Evolutionary conservation across 2,888 invertebrate species (phyloP).

Genomic region (Eupeodes luniger): DNA sequence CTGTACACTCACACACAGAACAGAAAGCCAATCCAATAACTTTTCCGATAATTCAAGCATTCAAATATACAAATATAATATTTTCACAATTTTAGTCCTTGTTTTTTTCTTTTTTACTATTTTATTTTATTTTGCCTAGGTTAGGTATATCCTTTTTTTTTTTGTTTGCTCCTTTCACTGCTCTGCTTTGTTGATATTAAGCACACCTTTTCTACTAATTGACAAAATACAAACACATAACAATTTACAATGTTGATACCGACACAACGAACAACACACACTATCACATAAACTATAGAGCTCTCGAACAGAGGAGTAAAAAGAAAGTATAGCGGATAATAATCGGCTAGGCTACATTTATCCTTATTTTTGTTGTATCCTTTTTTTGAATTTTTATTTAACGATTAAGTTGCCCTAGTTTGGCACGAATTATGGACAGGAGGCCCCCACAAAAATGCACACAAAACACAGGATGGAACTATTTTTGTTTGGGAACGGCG

Average conservation of each 20-base stretch:
- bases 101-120: conserved; percentile 8
- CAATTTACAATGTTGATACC: conserved; percentile 52
- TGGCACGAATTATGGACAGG: conserved; percentile 50
- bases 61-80: conserved; percentile 58
- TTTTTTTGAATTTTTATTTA: conserved; percentile 29
- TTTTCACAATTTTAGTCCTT: conserved; percentile 60
- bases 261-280: conserved; percentile 38
- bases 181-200: conserved; percentile 45
- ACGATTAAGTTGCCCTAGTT: conserved; percentile 65
- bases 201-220: conserved; percentile 56
- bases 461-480: conserved; percentile 25
- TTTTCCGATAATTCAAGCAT: conserved; percentile 59
- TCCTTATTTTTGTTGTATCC: conserved; percentile 44
- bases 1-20: conserved; percentile 43
- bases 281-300: conserved; percentile 27
- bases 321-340: conserved; percentile 58
- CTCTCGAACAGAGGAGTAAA: conserved; percentile 51
- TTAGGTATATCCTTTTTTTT: conserved; percentile 14
- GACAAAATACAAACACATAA: conserved; percentile 57
- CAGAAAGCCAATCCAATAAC: conserved; percentile 13
- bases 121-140: not conserved
- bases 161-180: conserved; percentile 25
- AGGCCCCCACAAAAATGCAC: conserved; percentile 12
- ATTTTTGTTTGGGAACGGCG: conserved; percentile 20
- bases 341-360: conserved; percentile 60